Percentiles rank a stretch among this genome's conserved stretches.
Conservation (phyloP, 2,113 vertebrate genomes). For the Nanorana parkeri region DNA sequence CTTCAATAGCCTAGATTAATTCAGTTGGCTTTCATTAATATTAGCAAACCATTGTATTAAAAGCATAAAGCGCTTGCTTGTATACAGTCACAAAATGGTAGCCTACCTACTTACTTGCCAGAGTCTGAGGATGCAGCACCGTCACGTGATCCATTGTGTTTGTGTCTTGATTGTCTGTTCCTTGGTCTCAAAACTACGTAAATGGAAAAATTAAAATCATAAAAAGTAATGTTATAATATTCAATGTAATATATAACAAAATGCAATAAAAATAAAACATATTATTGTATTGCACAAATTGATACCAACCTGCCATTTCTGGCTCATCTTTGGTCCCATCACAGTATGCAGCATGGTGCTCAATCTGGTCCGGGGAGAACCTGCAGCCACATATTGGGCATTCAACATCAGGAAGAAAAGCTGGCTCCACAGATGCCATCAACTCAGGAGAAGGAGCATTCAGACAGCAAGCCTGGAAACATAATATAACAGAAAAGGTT, state of each 20-base stretch:
- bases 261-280: neutral
- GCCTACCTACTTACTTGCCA: slow-evolving; percentile 76
- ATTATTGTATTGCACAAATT: neutral
- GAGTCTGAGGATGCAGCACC: slow-evolving; percentile 50
- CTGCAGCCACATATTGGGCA: slow-evolving; percentile 85
- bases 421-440: neutral
- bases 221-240: neutral
- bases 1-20: too few species aligned
- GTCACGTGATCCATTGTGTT: slow-evolving; percentile 18
- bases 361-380: slow-evolving; percentile 78
- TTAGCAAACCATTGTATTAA: too few species aligned
- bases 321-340: slow-evolving; percentile 66
- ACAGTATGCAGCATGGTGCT: slow-evolving; percentile 90
- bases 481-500: neutral
- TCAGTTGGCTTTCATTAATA: too few species aligned
- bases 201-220: neutral
- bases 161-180: neutral
- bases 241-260: neutral
- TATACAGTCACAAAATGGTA: neutral
- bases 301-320: slow-evolving; percentile 61
- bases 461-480: neutral
- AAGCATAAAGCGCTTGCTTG: too few species aligned
- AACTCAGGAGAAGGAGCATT: neutral
- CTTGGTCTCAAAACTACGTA: slow-evolving; percentile 8
- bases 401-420: slow-evolving; percentile 59